Evolutionary conservation across 2,797 vertebrate species (phyloP).

Genomic region (Cichlasoma orientale): DNA sequence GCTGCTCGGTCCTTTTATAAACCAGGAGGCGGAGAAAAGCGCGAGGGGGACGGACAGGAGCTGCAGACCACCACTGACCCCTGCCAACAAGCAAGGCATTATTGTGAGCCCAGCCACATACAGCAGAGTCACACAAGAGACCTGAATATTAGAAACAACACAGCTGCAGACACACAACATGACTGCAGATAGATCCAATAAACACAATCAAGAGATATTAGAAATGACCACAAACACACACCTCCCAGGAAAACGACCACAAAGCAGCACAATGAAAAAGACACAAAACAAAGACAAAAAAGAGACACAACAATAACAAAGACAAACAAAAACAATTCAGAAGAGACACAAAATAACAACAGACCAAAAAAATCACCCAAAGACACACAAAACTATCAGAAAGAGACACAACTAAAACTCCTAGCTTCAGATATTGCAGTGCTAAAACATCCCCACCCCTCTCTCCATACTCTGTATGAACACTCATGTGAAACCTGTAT

Average conservation of each 20-base stretch:
- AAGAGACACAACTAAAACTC: background rate
- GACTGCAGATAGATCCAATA: background rate
- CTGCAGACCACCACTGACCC: background rate
- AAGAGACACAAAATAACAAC: too few relatives aligned
- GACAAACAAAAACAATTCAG: background rate
- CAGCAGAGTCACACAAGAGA: background rate
- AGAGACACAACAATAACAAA: background rate
- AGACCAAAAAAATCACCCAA: too few relatives aligned
- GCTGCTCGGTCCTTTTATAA: conserved; percentile 58
- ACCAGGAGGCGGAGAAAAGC: conserved; percentile 40
- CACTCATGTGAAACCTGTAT: background rate
- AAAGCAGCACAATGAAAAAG: background rate
- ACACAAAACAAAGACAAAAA: background rate
- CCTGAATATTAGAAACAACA: too few relatives aligned
- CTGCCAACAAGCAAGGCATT: background rate
- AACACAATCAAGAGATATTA: background rate
- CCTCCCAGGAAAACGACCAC: background rate
- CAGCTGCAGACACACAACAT: background rate
- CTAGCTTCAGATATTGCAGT: background rate
- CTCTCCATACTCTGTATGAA: background rate
- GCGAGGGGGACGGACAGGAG: background rate
- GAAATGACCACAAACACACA: background rate
- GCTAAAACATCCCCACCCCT: background rate
- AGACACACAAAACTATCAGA: background rate
- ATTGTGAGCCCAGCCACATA: too few relatives aligned